These are phyloP conservation scores for Gymnocypris eckloni DNA, from an alignment of 2,797 vertebrate species.

Conservation along the genomic window DNA sequence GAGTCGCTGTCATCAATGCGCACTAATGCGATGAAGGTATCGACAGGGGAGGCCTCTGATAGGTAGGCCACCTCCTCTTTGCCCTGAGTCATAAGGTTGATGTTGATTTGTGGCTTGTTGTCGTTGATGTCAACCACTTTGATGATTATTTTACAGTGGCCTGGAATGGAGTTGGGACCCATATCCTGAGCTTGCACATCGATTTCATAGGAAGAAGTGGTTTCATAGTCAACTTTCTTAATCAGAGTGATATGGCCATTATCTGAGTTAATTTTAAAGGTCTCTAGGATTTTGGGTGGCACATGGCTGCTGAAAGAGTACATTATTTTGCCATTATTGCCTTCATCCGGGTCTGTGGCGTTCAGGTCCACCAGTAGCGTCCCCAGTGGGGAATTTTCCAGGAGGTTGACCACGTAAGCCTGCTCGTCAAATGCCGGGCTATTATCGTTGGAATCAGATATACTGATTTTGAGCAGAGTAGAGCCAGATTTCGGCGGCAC, in stretches of 20 bases:
- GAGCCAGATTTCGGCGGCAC: constrained; percentile 90
- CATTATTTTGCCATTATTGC: constrained; percentile 92
- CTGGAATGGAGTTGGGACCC: constrained; percentile 96
- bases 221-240: constrained; percentile 94
- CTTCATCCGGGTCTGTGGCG: constrained; percentile 96
- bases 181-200: constrained; percentile 95
- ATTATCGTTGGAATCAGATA: constrained; percentile 98
- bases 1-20: constrained; percentile 91
- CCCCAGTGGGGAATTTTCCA: constrained; percentile 88
- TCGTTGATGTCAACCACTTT: constrained; percentile 96
- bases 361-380: constrained; percentile 93
- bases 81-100: constrained; percentile 93
- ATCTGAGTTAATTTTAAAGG: constrained; percentile 91
- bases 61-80: constrained; percentile 94
- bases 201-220: constrained; percentile 89
- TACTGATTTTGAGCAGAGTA: constrained; percentile 90
- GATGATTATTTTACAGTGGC: constrained; percentile 95
- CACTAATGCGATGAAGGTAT: constrained; percentile 94
- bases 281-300: constrained; percentile 90
- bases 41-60: constrained; percentile 89
- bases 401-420: constrained; percentile 85
- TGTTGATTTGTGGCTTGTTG: constrained; percentile 95
- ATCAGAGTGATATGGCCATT: constrained; percentile 90
- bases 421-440: constrained; percentile 91
- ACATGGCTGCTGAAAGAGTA: constrained; percentile 96